Base-by-base conservation (phyloP, 1,140 invertebrate species). In the Achatina immaculata region DNA sequence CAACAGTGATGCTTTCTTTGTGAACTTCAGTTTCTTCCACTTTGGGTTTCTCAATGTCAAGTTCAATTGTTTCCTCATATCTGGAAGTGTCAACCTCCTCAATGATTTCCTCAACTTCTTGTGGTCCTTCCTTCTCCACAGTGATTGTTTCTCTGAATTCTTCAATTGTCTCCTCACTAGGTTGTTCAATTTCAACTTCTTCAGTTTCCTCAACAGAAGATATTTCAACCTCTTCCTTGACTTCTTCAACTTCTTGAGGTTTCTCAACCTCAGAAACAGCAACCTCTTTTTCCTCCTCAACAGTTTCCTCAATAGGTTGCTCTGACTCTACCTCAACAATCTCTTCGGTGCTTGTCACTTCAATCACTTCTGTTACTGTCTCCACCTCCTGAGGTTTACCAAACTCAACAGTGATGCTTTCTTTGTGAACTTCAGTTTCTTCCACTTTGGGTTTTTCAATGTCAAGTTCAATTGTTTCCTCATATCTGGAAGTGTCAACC, bases 191-290 rank as follows among this genome's bases (percentile, higher is more conserved):
- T 31, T 81, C 78, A 38, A 55, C 55, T 55, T 83, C 84, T 71
- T 82, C 65, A 4, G 14, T 11, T n/a, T 75, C 72, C 31, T 75
- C 72, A 58, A 62, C 78, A 69, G 82, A 51, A 38, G 58, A 42
- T 31, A 77, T 55, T n/a, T 21, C 24, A 45, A 78, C 48, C 76
- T 83, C 80, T n/a, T 45, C 43, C 11, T 68, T 51, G 43, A 83
- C 76, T 71, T 83, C 82, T 62, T 78, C 81, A 0, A 66, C 78
- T 81, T 83, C 80, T n/a, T n/a, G n/a, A 28, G 68, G 74, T 72
- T 83, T 34, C 11, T 72, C 42, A 65, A n/a, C n/a, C n/a, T n/a
- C n/a, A 11, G 68, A 42, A 36, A 68, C 34, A 16, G 6, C 38
- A n/a, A n/a, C 40, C 24, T 48, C 36, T 75, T 42, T 42, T 40